Evolutionary conservation across 2,113 vertebrate species (phyloP).

Genomic region (Centropus bengalensis): DNA sequence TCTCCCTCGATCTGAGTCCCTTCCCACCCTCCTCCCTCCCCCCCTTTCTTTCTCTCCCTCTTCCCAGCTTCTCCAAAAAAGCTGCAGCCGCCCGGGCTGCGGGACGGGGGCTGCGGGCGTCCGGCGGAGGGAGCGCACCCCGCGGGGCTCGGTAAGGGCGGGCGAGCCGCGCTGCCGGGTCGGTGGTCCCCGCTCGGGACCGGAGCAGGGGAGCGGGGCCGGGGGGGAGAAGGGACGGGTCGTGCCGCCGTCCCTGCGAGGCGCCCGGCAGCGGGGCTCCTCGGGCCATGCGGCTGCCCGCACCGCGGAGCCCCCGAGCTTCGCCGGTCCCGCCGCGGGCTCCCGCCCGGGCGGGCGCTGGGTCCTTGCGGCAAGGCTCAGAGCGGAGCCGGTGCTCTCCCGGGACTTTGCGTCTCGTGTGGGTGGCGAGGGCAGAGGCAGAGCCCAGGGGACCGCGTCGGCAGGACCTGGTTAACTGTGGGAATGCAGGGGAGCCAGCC

Average conservation of each 20-base stretch:
- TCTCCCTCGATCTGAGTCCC: conserved; percentile 16
- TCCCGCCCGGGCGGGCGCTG: too few relatives aligned
- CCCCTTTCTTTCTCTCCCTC: conserved; percentile 21
- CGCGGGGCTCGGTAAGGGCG: conserved; percentile 40
- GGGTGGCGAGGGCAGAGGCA: not conserved
- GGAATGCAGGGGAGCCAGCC: not conserved
- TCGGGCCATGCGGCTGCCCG: not conserved
- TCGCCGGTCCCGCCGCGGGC: too few relatives aligned
- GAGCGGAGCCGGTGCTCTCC: not conserved
- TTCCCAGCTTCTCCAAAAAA: conserved; percentile 47
- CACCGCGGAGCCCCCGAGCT: too few relatives aligned
- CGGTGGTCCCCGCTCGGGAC: not conserved
- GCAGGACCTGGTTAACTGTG: not conserved
- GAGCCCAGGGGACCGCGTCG: not conserved
- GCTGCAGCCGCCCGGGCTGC: conserved; percentile 1
- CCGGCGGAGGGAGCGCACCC: conserved; percentile 21
- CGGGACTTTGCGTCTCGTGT: not conserved
- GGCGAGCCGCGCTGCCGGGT: not conserved
- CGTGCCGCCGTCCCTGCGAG: not conserved
- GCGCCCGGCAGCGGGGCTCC: not conserved
- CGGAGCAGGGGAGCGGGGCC: not conserved
- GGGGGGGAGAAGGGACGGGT: not conserved
- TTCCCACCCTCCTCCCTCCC: conserved; percentile 17
- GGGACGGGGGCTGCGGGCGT: not conserved
- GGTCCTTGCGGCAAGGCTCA: not conserved